Evolutionary conservation across 2,113 vertebrate species (phyloP).

Genomic region (Hippocampus zosterae): DNA sequence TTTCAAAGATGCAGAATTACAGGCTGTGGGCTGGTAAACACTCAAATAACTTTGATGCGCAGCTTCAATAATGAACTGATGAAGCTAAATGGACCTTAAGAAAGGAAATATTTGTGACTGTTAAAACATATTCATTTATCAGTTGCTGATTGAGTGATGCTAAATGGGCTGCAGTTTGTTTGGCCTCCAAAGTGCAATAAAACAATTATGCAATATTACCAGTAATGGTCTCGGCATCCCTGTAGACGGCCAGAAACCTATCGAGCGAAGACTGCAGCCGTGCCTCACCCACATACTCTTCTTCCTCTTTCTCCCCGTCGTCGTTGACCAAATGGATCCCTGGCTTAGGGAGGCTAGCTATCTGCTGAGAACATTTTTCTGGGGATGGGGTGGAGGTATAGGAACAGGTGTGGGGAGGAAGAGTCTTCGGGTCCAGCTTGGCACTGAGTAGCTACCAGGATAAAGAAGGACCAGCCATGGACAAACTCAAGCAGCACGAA

Average conservation of each 20-base stretch:
- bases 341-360: constrained; percentile 51
- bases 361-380: constrained; percentile 53
- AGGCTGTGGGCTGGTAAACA: background rate
- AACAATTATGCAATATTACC: constrained; percentile 69
- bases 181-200: constrained; percentile 5
- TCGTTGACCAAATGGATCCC: constrained; percentile 66
- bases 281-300: constrained; percentile 85
- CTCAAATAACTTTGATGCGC: background rate
- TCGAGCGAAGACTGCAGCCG: constrained; percentile 38
- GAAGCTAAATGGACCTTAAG: background rate
- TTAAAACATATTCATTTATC: constrained; percentile 13
- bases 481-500: background rate
- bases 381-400: constrained; percentile 73
- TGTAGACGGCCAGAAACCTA: constrained; percentile 71
- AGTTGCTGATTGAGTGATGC: constrained; percentile 4
- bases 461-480: constrained; percentile 18
- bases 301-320: constrained; percentile 79
- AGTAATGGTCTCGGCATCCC: constrained; percentile 97
- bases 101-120: background rate
- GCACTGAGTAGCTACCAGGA: constrained; percentile 80
- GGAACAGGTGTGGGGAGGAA: constrained; percentile 76
- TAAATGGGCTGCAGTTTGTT: constrained; percentile 25
- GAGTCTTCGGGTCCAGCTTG: constrained; percentile 91
- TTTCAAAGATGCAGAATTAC: background rate
- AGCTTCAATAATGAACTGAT: background rate